Evolutionary conservation across 2,797 vertebrate genomes (phyloP).

Genomic region (Mionectes olivaceus): DNA sequence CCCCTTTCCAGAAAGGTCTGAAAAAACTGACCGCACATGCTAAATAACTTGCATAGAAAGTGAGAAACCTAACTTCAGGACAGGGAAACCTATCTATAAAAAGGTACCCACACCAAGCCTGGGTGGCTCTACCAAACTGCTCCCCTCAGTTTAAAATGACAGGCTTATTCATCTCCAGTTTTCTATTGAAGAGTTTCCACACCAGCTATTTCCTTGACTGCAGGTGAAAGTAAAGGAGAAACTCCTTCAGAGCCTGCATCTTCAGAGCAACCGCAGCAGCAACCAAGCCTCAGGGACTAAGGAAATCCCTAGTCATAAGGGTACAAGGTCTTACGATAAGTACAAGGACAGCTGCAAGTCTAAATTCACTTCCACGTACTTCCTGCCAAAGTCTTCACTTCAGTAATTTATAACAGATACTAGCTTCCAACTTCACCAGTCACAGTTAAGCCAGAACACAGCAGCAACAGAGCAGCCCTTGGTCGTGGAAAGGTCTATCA

Average conservation of each 20-base stretch:
- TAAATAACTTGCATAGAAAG: neutral
- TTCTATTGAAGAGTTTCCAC: neutral
- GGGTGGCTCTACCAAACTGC: neutral
- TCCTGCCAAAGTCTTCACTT: neutral
- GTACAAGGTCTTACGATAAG: neutral
- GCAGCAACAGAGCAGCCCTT: neutral
- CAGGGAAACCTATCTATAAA: neutral
- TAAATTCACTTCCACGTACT: neutral
- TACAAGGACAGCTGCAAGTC: neutral
- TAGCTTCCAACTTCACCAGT: neutral
- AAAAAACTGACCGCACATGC: neutral
- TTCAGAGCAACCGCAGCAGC: neutral
- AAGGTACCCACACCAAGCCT: neutral
- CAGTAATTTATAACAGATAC: neutral
- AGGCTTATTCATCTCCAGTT: neutral
- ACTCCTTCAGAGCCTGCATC: neutral
- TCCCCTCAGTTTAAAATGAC: neutral
- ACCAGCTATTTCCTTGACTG: neutral
- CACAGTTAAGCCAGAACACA: neutral
- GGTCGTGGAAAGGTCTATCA: neutral
- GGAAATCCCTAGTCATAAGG: neutral
- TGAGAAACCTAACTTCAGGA: neutral
- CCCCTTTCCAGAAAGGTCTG: neutral
- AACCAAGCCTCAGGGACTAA: neutral
- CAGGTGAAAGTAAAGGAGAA: neutral